Percentiles rank a stretch among this genome's conserved stretches.
phyloP scores from a whole-genome alignment of 2,113 vertebrate species.

The Vireo altiloquus region DNA sequence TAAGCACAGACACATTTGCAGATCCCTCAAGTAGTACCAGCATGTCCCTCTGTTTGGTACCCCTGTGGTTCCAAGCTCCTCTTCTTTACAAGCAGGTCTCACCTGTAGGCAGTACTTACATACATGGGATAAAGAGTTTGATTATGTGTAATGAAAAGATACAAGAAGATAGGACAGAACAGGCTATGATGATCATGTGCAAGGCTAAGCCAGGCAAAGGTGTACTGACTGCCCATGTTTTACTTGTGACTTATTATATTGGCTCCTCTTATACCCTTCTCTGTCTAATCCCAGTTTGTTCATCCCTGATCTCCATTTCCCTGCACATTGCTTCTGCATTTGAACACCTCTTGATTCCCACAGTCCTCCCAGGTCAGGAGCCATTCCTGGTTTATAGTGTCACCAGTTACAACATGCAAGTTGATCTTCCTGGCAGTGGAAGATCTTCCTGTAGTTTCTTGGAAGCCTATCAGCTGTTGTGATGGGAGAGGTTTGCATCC shows the following conservation, averaged over 20 bases:
- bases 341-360: neutral
- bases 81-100: neutral
- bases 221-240: neutral
- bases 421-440: neutral
- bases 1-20: fast-evolving
- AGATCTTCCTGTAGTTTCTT: neutral
- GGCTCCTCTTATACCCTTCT: neutral
- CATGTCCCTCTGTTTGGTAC: neutral
- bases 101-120: neutral
- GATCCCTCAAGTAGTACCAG: neutral
- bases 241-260: neutral
- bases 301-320: neutral
- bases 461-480: neutral
- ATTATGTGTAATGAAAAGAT: neutral
- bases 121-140: fast-evolving
- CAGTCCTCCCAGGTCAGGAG: neutral
- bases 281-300: neutral
- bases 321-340: neutral
- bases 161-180: neutral
- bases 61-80: neutral
- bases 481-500: neutral
- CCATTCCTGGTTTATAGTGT: neutral
- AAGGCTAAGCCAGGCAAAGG: neutral
- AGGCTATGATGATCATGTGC: fast-evolving
- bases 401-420: neutral